A percentile compares a stretch with the other conserved stretches of the same genome.
These are phyloP conservation scores for Trilocha varians DNA, from an alignment of 2,888 invertebrate genomes.

Conservation along the genomic window DNA sequence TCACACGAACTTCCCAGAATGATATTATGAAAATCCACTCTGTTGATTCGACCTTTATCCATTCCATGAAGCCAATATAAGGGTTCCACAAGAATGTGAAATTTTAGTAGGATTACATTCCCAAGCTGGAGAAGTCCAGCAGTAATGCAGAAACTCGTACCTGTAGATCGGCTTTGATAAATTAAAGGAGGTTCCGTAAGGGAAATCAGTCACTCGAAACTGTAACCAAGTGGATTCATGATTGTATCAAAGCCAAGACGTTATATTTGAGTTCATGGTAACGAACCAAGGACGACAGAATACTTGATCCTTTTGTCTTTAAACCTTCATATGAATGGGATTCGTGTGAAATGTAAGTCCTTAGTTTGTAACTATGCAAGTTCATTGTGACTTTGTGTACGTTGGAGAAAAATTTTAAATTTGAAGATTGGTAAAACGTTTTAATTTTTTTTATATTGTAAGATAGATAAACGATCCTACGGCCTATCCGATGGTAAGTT, in stretches of 20 bases:
- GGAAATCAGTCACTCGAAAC: background rate
- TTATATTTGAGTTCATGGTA: background rate
- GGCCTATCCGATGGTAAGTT: no score
- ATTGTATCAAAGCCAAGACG: background rate
- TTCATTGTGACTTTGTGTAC: no score
- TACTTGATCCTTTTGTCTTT: background rate
- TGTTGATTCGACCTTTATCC: no score
- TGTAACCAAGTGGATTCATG: background rate
- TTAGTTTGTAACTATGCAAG: no score
- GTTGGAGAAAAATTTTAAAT: conserved; percentile 24
- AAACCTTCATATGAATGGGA: no score
- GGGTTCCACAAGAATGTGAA: background rate
- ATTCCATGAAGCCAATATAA: no score
- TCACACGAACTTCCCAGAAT: no score
- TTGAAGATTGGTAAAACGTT: no score
- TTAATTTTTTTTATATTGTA: no score
- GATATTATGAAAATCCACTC: no score
- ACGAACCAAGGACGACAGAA: background rate
- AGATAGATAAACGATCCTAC: no score
- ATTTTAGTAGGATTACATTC: background rate
- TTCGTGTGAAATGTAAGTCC: no score
- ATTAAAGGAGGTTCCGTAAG: background rate
- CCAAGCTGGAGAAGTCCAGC: background rate
- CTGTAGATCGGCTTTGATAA: background rate
- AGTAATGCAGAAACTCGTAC: background rate